Evolutionary conservation across 2,113 vertebrate species (phyloP), one percentile per base, ranked within the genome.

Genomic region (Gobio gobio): DNA sequence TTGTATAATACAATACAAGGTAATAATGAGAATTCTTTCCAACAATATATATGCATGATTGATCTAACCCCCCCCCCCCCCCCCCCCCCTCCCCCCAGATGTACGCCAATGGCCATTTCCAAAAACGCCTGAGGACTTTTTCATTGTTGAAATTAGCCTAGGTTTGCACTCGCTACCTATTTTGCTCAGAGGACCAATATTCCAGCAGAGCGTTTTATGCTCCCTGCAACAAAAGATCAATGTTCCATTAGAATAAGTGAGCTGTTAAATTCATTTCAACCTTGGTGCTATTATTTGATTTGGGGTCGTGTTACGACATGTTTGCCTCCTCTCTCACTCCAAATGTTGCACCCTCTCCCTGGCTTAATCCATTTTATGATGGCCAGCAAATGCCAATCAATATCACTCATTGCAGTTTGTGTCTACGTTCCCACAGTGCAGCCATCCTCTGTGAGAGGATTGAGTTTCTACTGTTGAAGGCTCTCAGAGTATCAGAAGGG

Each of bases 331-430:
- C 73, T 83, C 80, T 85, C 74, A 58, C 79, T 84, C 75, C 59
- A 77, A 33, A 66, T 70, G 80, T 83, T 84, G 64, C 77, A 36
- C 49, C 63, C 47, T 63, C 29, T 51, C 64, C 47, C 81, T 78
- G 26, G 78, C 49, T 81, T 89, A 87, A 87, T 86, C 72, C 78
- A 83, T 83, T 85, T 82, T 85, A 75, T 83, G 85, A 85, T 87
- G 84, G 72, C 80, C 88, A 49, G 83, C 81, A 89, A 89, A 89
- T 87, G 86, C 83, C 80, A 76, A 85, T 87, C 81, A 83, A 84
- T 84, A 83, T 33, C 26, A 29, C 36, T 72, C 29, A 33, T 74
- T 72, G 49, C 58, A 82, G 64, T 56, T 58, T 43, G 20, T 4
- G 12, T 43, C 80, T 82, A 36, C 47, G n/a, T 82, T 82, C 47